A percentile compares a stretch with the other conserved stretches of the same genome.
Evolutionary conservation across 2,888 invertebrate genomes (phyloP).

Genomic region (Drosophila kuntzei): DNA sequence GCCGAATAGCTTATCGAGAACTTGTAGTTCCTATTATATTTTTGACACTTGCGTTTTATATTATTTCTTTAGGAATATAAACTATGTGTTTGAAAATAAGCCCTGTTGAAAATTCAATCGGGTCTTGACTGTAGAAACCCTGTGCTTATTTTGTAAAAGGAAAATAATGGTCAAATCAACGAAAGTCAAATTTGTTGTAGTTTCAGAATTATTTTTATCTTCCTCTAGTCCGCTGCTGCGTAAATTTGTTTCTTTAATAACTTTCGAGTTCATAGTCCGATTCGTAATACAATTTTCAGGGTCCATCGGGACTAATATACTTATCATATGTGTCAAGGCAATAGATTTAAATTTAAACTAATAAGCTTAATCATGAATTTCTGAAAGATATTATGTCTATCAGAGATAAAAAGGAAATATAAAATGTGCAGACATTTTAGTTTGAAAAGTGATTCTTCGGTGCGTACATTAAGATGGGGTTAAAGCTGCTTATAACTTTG

Average conservation of each 20-base stretch:
- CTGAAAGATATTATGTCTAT: constrained; percentile 27
- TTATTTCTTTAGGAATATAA: too few relatives aligned
- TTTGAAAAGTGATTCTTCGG: constrained; percentile 12
- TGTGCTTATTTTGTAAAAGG: too few relatives aligned
- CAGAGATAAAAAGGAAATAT: constrained; percentile 21
- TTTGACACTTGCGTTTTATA: too few relatives aligned
- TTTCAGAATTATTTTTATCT: too few relatives aligned
- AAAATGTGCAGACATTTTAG: constrained; percentile 30
- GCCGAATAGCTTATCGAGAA: too few relatives aligned
- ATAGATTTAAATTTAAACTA: constrained; percentile 1
- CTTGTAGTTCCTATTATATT: too few relatives aligned
- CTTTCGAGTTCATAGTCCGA: neutral
- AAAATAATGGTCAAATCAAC: too few relatives aligned
- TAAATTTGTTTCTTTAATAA: neutral
- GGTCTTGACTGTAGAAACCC: too few relatives aligned
- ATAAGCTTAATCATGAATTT: constrained; percentile 10
- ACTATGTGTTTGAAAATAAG: too few relatives aligned
- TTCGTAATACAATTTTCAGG: neutral
- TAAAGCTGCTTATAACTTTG: constrained; percentile 12
- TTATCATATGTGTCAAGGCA: neutral
- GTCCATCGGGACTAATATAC: neutral
- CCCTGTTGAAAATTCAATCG: too few relatives aligned
- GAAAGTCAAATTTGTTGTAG: too few relatives aligned
- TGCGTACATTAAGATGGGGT: constrained; percentile 17
- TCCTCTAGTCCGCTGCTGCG: too few relatives aligned